A percentile compares a stretch with the other conserved stretches of the same genome.
phyloP scores from a whole-genome alignment of 2,113 vertebrate genomes.

The Hemiprocne comata region DNA sequence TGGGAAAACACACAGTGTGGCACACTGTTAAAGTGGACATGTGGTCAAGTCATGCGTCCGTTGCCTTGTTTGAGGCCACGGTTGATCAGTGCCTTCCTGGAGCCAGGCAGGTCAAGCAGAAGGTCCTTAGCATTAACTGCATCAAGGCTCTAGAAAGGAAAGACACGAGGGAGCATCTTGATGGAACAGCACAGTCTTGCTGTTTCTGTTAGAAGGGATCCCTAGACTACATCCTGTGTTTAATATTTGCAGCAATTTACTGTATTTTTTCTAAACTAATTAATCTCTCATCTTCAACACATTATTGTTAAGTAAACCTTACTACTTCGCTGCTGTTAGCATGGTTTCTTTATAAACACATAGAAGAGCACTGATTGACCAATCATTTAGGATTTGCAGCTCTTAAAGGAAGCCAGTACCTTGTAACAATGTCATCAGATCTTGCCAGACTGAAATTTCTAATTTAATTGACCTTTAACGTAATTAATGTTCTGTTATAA shows the following conservation, averaged over 20 bases:
- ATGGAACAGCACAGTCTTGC: neutral
- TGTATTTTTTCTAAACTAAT: neutral
- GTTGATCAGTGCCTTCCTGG: neutral
- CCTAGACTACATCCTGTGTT: accelerated
- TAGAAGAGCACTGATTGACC: accelerated
- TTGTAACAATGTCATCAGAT: neutral
- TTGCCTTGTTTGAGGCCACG: neutral
- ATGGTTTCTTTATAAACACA: no score
- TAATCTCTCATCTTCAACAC: neutral
- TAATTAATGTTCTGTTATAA: neutral
- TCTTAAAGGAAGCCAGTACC: neutral
- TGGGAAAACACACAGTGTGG: no score
- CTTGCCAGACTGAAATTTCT: neutral
- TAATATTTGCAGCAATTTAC: neutral
- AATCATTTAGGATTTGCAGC: neutral
- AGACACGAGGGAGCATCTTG: neutral
- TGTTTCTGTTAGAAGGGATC: accelerated
- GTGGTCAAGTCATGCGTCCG: accelerated
- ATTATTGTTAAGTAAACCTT: no score
- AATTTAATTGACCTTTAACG: neutral
- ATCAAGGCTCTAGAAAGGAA: neutral
- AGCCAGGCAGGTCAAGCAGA: neutral
- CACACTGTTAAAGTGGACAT: neutral
- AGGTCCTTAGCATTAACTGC: accelerated
- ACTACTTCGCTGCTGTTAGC: neutral